Evolutionary conservation across 64 coral and sea anemone species (phyloP).

Genomic region (Pocillopora verrucosa): DNA sequence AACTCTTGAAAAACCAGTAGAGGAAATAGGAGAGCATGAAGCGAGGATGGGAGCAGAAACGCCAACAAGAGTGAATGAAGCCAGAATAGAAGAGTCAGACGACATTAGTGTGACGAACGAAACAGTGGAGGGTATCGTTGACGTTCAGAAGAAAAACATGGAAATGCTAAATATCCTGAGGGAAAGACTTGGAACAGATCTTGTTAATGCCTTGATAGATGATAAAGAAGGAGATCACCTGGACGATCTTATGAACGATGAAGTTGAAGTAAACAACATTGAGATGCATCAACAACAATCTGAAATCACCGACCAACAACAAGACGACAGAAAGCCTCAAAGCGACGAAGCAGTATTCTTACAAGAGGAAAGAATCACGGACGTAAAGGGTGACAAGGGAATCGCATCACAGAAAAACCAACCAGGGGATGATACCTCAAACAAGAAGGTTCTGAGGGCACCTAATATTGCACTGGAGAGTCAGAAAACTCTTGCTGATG

Average conservation of each 20-base stretch:
- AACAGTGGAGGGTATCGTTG: background rate
- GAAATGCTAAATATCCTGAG: constrained; percentile 22
- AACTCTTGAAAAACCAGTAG: background rate
- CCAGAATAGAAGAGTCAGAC: background rate
- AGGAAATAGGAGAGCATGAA: background rate
- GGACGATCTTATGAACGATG: background rate
- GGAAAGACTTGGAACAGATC: constrained; percentile 56
- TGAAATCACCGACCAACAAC: background rate
- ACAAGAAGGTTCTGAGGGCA: constrained; percentile 9
- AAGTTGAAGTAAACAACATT: background rate
- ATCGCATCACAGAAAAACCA: background rate
- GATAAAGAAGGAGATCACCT: background rate
- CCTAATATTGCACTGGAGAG: constrained; percentile 39
- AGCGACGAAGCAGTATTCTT: background rate
- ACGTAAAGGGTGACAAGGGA: background rate
- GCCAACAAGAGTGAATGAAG: no score
- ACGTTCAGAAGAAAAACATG: constrained; percentile 1
- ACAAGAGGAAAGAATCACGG: background rate
- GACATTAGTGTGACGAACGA: background rate
- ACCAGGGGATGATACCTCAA: background rate
- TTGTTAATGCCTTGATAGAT: constrained; percentile 37
- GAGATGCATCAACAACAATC: background rate
- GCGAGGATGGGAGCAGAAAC: no score
- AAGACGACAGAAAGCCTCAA: background rate
- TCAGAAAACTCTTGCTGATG: constrained; percentile 46